Percentiles rank a stretch among this genome's conserved stretches.
Evolutionary conservation across 2,113 vertebrate genomes (phyloP).

Genomic region (Castor canadensis): DNA sequence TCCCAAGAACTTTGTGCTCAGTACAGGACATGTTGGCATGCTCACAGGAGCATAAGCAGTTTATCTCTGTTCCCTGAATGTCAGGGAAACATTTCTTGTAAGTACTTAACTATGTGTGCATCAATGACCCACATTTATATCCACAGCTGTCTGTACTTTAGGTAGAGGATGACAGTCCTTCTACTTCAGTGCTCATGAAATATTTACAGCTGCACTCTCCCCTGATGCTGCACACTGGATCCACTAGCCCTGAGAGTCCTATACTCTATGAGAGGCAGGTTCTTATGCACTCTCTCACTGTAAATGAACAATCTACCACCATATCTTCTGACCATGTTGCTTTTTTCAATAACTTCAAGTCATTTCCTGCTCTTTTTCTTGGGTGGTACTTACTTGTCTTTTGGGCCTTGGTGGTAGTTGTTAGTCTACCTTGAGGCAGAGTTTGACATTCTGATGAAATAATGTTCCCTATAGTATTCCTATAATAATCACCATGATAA

Average conservation of each 20-base stretch:
- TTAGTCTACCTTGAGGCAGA: neutral
- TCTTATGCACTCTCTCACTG: neutral
- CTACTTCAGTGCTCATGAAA: neutral
- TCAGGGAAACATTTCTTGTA: neutral
- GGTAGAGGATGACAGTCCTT: neutral
- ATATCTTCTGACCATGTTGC: neutral
- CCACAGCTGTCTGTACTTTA: neutral
- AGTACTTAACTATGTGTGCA: neutral
- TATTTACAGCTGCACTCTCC: neutral
- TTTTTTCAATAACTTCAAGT: neutral
- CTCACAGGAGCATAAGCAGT: neutral
- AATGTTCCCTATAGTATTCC: neutral
- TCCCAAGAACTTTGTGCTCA: neutral
- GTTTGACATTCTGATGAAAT: neutral
- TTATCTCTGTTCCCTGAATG: neutral
- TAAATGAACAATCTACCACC: neutral
- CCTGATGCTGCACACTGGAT: no score
- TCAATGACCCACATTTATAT: neutral
- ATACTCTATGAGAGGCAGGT: neutral
- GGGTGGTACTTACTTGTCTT: neutral
- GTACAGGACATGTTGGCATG: no score
- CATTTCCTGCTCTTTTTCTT: neutral
- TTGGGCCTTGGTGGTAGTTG: neutral
- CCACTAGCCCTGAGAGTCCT: neutral
- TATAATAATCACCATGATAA: neutral